Conservation (phyloP, 2,888 invertebrate genomes). For the Yponomeuta cagnagella region DNA sequence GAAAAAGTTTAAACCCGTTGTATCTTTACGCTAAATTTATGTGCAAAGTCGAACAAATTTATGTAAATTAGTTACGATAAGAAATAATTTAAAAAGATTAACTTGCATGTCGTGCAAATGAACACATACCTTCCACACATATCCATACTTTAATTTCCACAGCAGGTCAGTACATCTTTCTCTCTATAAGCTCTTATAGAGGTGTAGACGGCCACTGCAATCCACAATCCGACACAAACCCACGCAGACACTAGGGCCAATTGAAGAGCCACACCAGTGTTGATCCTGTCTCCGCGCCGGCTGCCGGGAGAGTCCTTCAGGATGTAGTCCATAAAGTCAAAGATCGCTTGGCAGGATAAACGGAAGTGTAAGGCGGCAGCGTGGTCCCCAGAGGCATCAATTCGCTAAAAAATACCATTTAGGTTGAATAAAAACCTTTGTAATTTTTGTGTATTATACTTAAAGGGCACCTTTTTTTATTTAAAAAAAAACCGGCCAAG, state of each 20-base stretch:
- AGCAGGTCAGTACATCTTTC: constrained; percentile 59
- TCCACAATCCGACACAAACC: constrained; percentile 76
- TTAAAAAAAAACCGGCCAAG: no score
- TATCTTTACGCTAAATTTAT: no score
- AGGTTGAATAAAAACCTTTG: not conserved
- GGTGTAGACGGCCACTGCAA: constrained; percentile 65
- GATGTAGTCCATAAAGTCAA: constrained; percentile 90
- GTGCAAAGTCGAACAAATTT: no score
- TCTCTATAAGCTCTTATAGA: constrained; percentile 71
- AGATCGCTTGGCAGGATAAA: constrained; percentile 82
- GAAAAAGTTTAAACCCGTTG: no score
- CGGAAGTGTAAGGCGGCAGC: constrained; percentile 79
- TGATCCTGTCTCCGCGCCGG: constrained; percentile 80
- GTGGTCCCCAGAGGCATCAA: constrained; percentile 73
- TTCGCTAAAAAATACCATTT: constrained; percentile 40
- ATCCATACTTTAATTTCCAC: constrained; percentile 46
- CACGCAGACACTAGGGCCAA: constrained; percentile 79
- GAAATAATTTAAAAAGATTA: no score
- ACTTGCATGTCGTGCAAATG: no score
- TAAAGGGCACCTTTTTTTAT: no score
- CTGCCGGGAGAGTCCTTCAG: constrained; percentile 81
- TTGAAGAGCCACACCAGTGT: constrained; percentile 82
- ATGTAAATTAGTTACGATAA: no score
- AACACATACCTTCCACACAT: no score
- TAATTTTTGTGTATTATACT: no score